Evolutionary conservation across 2,797 vertebrate species (phyloP).

Genomic region (Gymnothorax reevesii): DNA sequence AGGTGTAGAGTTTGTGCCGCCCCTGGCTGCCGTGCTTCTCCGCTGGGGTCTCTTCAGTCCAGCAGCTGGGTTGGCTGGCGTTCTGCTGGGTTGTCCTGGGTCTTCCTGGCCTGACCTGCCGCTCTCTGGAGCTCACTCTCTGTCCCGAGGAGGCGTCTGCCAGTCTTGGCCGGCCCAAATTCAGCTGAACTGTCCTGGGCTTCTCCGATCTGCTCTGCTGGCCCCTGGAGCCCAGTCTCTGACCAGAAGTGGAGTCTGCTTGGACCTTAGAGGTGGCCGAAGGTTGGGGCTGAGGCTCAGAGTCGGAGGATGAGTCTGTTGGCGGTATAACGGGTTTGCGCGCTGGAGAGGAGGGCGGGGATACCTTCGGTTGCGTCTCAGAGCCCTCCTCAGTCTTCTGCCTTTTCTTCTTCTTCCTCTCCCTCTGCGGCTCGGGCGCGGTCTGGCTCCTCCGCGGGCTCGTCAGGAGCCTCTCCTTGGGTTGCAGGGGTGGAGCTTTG

Average conservation of each 20-base stretch:
- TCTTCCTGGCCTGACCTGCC: constrained; percentile 56
- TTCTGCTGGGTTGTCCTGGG: constrained; percentile 47
- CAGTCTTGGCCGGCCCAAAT: constrained; percentile 48
- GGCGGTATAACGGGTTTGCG: constrained; percentile 46
- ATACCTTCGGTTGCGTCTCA: constrained; percentile 66
- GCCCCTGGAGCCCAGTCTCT: constrained; percentile 64
- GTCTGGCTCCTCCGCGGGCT: constrained; percentile 55
- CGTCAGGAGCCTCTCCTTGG: constrained; percentile 62
- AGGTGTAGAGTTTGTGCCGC: constrained; percentile 87
- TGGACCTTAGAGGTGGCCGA: constrained; percentile 72
- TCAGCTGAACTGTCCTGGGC: constrained; percentile 45
- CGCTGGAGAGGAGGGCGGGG: constrained; percentile 62
- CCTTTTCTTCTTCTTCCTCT: constrained; percentile 55
- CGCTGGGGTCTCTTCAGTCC: constrained; percentile 67
- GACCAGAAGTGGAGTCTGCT: constrained; percentile 72
- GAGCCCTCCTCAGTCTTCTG: constrained; percentile 44
- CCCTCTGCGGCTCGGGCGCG: constrained; percentile 47
- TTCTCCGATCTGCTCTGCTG: constrained; percentile 56
- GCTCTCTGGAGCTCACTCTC: constrained; percentile 62
- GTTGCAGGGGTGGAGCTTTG: constrained; percentile 61
- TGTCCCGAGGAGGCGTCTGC: constrained; percentile 69
- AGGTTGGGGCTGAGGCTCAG: constrained; percentile 65
- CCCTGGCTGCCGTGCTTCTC: constrained; percentile 76
- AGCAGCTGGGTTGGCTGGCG: constrained; percentile 44
- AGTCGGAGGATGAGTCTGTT: constrained; percentile 60